Base-by-base conservation (phyloP, 2,113 vertebrate species). In the Tetrax tetrax region DNA sequence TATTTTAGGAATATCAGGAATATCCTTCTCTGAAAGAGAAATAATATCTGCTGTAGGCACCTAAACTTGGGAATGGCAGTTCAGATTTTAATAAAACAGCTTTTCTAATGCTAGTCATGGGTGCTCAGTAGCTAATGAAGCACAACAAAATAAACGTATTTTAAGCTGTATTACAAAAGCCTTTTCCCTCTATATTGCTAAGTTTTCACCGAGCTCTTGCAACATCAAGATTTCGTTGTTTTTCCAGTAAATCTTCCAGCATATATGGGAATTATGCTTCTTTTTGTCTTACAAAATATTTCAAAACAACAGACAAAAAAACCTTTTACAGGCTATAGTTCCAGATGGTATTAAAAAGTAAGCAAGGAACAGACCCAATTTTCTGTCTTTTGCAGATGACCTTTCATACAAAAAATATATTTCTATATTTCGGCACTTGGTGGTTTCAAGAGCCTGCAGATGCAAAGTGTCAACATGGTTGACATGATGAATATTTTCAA, bases 311-410 rank as follows among this genome's bases (percentile, higher is more conserved):
- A 59, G 64, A 92, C 37, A 37, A 89, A 89, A 79, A 75, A 79
- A 75, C 24, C 12, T 45, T 88, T 23, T 91, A 90, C 71, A 78
- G 83, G 38, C 85, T 90, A 24, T 66, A 88, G 74, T 75, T 94
- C 83, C 92, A 96, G 92, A 95, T 31, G 57, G 25, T 66, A 88
- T 71, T 78, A 89, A 94, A 90, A 96, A 94, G 63, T 7, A 20
- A 93, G 68, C 48, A 92, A 83, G 89, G 90, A 95, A 71, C 56
- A 93, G 83, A 95, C 24, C 31, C 43, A 92, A 56, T 86, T 96
- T 95, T 94, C 87, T 95, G 77, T 87, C 69, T 93, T 92, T 90
- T 87, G 65, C 87, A 95, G 92, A 94, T 92, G 93, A 94, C 53
- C 72, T 93, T 93, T 93, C 83, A 77, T 87, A 83, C 74, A 90